These are phyloP conservation scores for Hyperopisus bebe DNA, from an alignment of 2,113 vertebrate genomes.

Conservation along the genomic window DNA sequence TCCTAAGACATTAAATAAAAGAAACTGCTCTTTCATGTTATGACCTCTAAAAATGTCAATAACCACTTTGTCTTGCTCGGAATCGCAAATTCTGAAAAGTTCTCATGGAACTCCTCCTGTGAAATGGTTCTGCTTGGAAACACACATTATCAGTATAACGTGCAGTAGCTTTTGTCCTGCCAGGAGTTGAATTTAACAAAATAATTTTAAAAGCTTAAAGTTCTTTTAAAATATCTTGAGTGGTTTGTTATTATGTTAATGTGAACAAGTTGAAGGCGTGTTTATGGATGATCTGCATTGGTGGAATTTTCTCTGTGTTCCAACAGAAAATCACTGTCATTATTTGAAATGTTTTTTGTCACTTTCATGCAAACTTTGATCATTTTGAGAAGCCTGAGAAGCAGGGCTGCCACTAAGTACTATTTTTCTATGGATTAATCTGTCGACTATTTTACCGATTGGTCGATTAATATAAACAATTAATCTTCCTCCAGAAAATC, in stretches of 20 bases:
- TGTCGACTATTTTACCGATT: too few relatives aligned
- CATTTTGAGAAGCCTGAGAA: background rate
- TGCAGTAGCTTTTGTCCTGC: background rate
- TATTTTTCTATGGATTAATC: too few relatives aligned
- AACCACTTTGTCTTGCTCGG: background rate
- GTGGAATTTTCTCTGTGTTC: background rate
- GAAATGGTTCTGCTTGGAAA: background rate
- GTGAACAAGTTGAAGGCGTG: background rate
- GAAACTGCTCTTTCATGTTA: background rate
- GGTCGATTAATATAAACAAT: too few relatives aligned
- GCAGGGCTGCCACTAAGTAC: too few relatives aligned
- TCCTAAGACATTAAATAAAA: slow-evolving; percentile 9
- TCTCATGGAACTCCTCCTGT: background rate
- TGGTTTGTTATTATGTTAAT: background rate
- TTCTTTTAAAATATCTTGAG: background rate
- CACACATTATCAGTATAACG: background rate
- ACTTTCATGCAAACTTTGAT: background rate
- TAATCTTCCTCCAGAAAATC: too few relatives aligned
- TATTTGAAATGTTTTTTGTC: background rate
- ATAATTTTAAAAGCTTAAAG: background rate
- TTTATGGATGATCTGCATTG: background rate
- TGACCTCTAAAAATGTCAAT: background rate
- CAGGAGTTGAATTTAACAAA: background rate
- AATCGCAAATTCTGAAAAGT: background rate
- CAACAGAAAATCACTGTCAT: background rate